Conservation (phyloP, 2,113 vertebrate genomes). For the Mastomys coucha region DNA sequence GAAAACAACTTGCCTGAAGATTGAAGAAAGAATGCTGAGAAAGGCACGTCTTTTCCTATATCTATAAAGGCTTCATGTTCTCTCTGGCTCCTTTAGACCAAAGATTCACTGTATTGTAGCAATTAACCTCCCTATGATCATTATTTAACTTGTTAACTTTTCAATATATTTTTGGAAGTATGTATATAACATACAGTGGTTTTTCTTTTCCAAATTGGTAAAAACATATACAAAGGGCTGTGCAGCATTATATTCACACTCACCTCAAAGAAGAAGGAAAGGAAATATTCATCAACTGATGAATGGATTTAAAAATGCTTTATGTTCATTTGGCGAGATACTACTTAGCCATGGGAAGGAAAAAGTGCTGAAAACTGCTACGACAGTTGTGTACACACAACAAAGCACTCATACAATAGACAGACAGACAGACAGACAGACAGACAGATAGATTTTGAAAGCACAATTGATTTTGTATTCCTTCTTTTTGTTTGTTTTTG, state of each 20-base stretch:
- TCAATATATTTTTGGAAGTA: not conserved
- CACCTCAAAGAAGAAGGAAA: not conserved
- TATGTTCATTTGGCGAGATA: not conserved
- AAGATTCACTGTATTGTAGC: not conserved
- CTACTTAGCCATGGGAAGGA: not conserved
- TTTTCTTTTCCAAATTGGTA: constrained; percentile 9
- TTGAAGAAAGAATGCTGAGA: not conserved
- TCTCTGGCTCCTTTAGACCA: not conserved
- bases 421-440: too few relatives aligned
- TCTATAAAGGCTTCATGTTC: not conserved
- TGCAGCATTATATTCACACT: not conserved
- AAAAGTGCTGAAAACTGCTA: accelerated
- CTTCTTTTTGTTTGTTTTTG: not conserved
- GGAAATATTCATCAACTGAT: not conserved
- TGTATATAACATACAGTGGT: not conserved
- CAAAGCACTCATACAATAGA: too few relatives aligned
- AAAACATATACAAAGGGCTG: not conserved
- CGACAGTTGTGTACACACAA: too few relatives aligned
- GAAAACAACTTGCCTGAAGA: not conserved
- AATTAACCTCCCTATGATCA: not conserved
- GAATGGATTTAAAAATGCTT: not conserved
- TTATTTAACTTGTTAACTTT: not conserved
- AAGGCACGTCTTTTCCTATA: not conserved
- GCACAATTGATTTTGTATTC: not conserved
- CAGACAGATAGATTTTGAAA: not conserved